phyloP scores from a whole-genome alignment of 2,888 invertebrate genomes.

The Phalera bucephala region DNA sequence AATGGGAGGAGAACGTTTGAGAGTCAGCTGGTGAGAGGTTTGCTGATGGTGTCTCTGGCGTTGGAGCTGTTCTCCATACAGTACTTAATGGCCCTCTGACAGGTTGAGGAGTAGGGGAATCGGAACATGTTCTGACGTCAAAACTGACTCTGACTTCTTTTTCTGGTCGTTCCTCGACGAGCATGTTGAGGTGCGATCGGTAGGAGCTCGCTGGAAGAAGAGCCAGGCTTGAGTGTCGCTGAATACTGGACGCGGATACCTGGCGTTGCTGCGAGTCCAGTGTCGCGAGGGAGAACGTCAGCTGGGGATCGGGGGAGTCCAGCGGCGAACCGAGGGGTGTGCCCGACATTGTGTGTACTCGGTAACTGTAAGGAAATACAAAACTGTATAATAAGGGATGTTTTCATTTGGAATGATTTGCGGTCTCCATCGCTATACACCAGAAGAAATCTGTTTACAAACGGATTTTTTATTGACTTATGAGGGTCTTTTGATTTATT shows the following conservation, averaged over 20 bases:
- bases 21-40: conserved; percentile 84
- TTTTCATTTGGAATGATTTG: too few species aligned
- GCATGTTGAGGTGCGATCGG: conserved; percentile 75
- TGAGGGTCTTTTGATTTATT: too few species aligned
- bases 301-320: conserved; percentile 89
- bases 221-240: conserved; percentile 73
- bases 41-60: conserved; percentile 87
- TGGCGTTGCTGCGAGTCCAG: conserved; percentile 84
- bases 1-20: conserved; percentile 85
- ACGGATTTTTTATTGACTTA: too few species aligned
- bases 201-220: conserved; percentile 77
- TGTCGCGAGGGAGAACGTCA: conserved; percentile 86
- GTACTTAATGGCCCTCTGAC: conserved; percentile 71
- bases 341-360: conserved; percentile 91
- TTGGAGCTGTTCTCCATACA: conserved; percentile 75
- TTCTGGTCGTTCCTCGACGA: conserved; percentile 72
- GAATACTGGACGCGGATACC: conserved; percentile 83
- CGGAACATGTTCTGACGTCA: conserved; percentile 64
- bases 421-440: too few species aligned
- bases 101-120: conserved; percentile 59
- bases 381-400: not conserved
- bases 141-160: conserved; percentile 77
- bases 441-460: too few species aligned
- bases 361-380: conserved; percentile 84
- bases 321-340: conserved; percentile 92